A percentile compares a stretch with the other conserved stretches of the same genome.
phyloP scores from a whole-genome alignment of 2,797 vertebrate species.

The Agapornis canus region DNA sequence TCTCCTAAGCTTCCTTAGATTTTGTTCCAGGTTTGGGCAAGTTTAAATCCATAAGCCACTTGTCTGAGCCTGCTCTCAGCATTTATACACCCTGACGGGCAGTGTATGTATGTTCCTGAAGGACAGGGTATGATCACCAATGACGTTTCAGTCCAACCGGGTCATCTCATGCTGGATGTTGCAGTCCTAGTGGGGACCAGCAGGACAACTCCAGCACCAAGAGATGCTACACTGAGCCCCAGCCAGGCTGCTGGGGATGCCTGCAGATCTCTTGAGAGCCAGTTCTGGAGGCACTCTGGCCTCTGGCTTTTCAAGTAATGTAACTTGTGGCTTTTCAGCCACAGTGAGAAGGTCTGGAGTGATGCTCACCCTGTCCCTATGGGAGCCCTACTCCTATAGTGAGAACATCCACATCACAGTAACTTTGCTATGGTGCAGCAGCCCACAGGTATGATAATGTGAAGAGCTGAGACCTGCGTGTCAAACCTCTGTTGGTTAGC shows the following conservation, averaged over 20 bases:
- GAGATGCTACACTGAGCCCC: background rate
- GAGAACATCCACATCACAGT: background rate
- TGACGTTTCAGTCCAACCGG: background rate
- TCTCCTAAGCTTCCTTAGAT: background rate
- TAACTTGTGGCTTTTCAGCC: background rate
- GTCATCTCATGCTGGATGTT: background rate
- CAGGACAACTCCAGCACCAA: background rate
- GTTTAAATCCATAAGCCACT: background rate
- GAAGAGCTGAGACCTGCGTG: background rate
- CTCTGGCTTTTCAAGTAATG: background rate
- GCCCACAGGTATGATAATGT: rapidly evolving
- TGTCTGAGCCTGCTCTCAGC: constrained; percentile 13
- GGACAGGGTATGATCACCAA: background rate
- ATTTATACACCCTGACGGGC: background rate
- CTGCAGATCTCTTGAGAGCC: background rate
- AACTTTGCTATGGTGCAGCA: background rate
- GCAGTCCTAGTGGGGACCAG: background rate
- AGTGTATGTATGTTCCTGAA: background rate
- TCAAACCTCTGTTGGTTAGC: background rate
- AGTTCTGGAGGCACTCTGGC: background rate
- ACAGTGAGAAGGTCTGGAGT: background rate
- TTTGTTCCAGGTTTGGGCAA: constrained; percentile 16
- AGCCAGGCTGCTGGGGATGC: background rate
- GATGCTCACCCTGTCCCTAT: background rate
- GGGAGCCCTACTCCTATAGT: background rate